Evolutionary conservation across 2,113 vertebrate species (phyloP).

Genomic region (Rhabdomys dilectus): DNA sequence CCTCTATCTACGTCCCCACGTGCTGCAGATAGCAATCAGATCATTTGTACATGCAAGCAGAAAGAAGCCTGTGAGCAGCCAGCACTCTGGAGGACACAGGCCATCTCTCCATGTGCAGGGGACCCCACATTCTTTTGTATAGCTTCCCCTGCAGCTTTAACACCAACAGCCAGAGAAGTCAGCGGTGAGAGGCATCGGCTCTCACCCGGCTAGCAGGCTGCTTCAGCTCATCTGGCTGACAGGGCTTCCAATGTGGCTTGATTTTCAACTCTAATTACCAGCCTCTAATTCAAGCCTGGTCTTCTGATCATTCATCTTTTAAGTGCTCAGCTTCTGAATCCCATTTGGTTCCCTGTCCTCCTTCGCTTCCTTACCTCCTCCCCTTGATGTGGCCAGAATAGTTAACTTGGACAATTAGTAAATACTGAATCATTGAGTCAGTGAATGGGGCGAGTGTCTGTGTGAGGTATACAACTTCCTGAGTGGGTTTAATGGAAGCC

Average conservation of each 20-base stretch:
- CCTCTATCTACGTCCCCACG: not conserved
- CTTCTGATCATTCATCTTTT: constrained; percentile 82
- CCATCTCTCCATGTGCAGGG: not conserved
- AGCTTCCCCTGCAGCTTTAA: not conserved
- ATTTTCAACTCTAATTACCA: constrained; percentile 76
- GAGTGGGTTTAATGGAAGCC: constrained; percentile 84
- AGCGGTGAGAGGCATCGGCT: not conserved
- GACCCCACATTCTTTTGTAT: no score
- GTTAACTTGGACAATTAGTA: constrained; percentile 82
- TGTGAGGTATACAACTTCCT: constrained; percentile 86
- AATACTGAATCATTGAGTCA: constrained; percentile 85
- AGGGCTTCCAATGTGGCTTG: constrained; percentile 52
- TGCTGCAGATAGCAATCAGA: not conserved
- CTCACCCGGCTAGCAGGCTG: not conserved
- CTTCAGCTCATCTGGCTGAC: constrained; percentile 53
- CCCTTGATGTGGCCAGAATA: constrained; percentile 78
- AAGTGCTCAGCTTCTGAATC: constrained; percentile 77
- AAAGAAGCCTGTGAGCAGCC: not conserved
- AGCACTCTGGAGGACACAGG: fast-evolving
- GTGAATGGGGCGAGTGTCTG: constrained; percentile 84
- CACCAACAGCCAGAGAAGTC: constrained; percentile 2
- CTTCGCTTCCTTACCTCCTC: constrained; percentile 47
- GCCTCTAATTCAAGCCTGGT: constrained; percentile 67
- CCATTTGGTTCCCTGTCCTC: constrained; percentile 66
- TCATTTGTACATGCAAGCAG: not conserved